Base-by-base conservation (phyloP, 1,140 invertebrate genomes). In the Orussus abietinus region DNA sequence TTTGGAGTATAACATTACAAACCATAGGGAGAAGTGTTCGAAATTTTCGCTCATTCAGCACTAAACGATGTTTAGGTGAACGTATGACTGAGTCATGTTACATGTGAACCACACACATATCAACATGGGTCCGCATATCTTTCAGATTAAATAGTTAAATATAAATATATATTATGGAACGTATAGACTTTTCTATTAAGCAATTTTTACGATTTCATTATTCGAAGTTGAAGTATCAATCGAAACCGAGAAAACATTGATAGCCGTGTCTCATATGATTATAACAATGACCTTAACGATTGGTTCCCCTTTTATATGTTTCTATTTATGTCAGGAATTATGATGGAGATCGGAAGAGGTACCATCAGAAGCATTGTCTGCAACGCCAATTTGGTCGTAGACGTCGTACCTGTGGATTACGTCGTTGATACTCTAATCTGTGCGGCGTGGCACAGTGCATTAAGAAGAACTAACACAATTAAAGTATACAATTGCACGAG, bases 401-500 rank as follows among this genome's bases (percentile, higher is more conserved):
- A 96, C 57, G 72, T 96, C 5, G 85, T 96, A 4, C 93, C 93
- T 0, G 90, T 96, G 0, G 93, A 96, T 64, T 81, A 89, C 55
- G 90, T 92, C 3, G 86, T 91, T 14, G 92, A 94, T 64, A 83
- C 86, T 5, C 80, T 96, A 47, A 90, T 96, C 33, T 80, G 87
- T 40, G 79, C 85, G 6, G 83, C 88, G 6, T 91, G 91, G 85
- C 77, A 89, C 51, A 84, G 80, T 21, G 79, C 77, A 1, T 77
- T 57, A 17, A 51, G 50, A 35, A 82, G 79, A 34, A 75, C 73
- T 1, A 80, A 80, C 26, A 63, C 64, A 1, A 76, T 88, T 36
- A 74, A 75, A 26, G 83, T 98, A n/a, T 96, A 93, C 66, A 95
- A 97, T 64, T 92, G 90, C 52, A 94, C 91, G 0, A 90, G 88